Conservation (phyloP, 2,888 invertebrate species). For the Pycnomerus fuliginosus region DNA sequence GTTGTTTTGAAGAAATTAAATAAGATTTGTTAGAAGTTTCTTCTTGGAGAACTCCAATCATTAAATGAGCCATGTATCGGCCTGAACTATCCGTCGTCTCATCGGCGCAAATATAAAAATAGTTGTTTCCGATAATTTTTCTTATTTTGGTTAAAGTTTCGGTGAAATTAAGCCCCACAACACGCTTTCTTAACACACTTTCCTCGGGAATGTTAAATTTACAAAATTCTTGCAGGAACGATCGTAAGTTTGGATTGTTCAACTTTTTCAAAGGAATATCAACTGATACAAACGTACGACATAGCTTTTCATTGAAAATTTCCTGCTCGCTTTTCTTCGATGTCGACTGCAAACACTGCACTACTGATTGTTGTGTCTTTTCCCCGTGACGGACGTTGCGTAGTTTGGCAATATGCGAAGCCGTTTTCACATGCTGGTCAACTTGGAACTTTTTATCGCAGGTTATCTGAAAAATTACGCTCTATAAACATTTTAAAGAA, state of each 20-base stretch:
- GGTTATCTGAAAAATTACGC: not conserved
- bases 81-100: not conserved
- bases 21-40: not conserved
- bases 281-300: not conserved
- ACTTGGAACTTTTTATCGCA: not conserved
- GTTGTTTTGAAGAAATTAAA: not conserved
- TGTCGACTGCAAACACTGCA: not conserved
- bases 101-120: not conserved
- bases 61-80: not conserved
- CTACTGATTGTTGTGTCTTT: not conserved
- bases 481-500: not conserved
- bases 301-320: not conserved
- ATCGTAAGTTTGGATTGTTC: not conserved
- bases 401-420: not conserved
- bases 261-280: slow-evolving; percentile 1
- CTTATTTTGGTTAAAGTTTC: not conserved
- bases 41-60: not conserved
- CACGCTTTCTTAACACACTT: not conserved
- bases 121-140: not conserved
- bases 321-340: not conserved
- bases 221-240: not conserved
- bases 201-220: not conserved
- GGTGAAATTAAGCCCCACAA: not conserved
- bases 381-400: not conserved
- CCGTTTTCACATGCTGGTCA: not conserved